Base-by-base conservation (phyloP, 1,140 invertebrate genomes). In the Drosophila repleta region DNA sequence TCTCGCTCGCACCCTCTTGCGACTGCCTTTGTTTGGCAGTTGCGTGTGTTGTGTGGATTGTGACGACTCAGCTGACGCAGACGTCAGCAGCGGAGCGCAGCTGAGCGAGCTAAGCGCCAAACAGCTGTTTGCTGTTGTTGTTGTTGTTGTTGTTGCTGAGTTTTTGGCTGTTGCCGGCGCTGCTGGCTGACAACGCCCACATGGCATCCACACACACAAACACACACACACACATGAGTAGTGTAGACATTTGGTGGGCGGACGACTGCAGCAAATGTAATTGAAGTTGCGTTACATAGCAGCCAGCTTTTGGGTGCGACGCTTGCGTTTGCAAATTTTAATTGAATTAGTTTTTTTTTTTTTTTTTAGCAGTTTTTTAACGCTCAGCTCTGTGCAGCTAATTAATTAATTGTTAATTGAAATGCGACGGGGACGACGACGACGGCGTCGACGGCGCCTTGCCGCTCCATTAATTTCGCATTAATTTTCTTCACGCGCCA, bases 391-490 rank as follows among this genome's bases (percentile, higher is more conserved):
- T 15, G n/a, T 37, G 55, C 39, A 60, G 29, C 39, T 72, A 62
- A 76, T 88, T 88, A 79, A 88, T 87, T 76, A 82, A 78, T 82
- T 69, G 62, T 49, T 87, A 85, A 87, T 87, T 87, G 87, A 82
- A 88, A 64, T 67, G 81, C 49, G 70, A 72, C 71, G 74, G 74
- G 63, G 55, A 65, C 67, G 79, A 68, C 82, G 78, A 72, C 71
- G 74, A 67, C 53, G 70, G 68, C 66, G 74, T 70, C 67, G 55
- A 65, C 67, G 80, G 73, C 82, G 83, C 78, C 82, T 75, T 78
- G 71, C 66, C 79, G 82, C 82, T 87, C 82, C 82, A 87, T 87
- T 87, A 82, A 87, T 82, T 87, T 87, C 83, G 82, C 82, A 85
- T 85, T 85, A 77, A 85, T 85, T 88, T 85, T 72, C 70, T 60